Base-by-base conservation (phyloP, 2,797 vertebrate genomes). In the Meda fulgida region DNA sequence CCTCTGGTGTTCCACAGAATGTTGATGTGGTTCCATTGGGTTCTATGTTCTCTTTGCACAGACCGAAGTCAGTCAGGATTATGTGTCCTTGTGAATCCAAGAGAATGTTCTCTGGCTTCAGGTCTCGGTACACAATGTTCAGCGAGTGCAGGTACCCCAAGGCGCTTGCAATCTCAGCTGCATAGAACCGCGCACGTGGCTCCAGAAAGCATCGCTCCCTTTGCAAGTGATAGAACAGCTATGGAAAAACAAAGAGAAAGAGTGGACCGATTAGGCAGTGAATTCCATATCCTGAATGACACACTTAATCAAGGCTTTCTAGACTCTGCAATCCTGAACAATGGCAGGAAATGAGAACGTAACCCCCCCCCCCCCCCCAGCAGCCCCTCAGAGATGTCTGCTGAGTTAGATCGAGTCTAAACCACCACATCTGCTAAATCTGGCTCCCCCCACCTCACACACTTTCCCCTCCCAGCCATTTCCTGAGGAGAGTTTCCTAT, bases 161-260 rank as follows among this genome's bases (percentile, higher is more conserved):
- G 0, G 98, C 98, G 85, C 98, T 99, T 91, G 97, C 97, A 36
- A 99, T 99, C 94, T 99, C 98, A 34, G 98, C 98, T 8, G 98
- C 94, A 7, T 99, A 99, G 94, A 99, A 99, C 67, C 98, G 95
- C 58, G 98, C 98, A 89, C 98, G 94, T 0, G 98, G 98, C 93
- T 99, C 98, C 55, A 99, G 95, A 93, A 99, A 99, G 94, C 96
- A 98, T 83, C 98, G 96, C 79, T 99, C 98, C 89, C 98, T 96
- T 93, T 99, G 98, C 89, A 99, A 96, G 94, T 99, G 98, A 93
- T 99, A 99, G 93, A 99, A 99, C 91, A 99, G 91, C 98, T 99
- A 91, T n/a, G 90, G 87, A 87, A 58, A 46, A 58, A 75, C 23
- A 69, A 65, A 84, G 72, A 88, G 79, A 85, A 87, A 89, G 80